phyloP scores from a whole-genome alignment of 2,113 vertebrate species.

The Phasianus colchicus region DNA sequence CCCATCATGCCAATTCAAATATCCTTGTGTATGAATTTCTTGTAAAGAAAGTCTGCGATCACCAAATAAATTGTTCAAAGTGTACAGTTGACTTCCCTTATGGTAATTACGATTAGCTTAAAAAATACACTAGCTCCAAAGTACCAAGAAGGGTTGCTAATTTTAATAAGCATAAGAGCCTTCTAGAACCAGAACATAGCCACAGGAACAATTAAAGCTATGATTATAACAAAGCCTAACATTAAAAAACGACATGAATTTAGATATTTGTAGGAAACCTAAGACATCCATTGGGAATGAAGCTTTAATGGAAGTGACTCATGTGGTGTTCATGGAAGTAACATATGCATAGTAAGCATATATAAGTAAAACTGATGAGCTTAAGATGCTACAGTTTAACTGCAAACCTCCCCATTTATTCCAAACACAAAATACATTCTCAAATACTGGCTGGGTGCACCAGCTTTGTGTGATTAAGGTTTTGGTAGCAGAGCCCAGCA shows the following conservation, averaged over 20 bases:
- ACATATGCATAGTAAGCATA: not conserved
- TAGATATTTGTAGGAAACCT: not conserved
- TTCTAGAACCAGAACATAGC: not conserved
- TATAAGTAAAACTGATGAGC: not conserved
- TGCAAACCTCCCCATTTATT: not conserved
- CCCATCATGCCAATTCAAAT: not conserved
- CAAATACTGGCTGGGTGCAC: not conserved
- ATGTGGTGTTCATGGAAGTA: not conserved
- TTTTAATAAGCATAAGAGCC: not conserved
- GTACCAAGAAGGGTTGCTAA: not conserved
- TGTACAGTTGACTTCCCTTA: not conserved
- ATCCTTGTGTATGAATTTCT: not conserved
- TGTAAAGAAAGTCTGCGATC: not conserved
- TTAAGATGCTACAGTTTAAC: not conserved
- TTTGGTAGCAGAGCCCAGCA: not conserved
- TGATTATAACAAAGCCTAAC: not conserved
- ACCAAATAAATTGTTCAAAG: not conserved
- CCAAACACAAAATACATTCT: not conserved
- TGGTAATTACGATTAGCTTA: not conserved
- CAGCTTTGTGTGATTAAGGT: not conserved
- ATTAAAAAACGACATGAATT: not conserved
- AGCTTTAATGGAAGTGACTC: not conserved
- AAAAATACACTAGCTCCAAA: not conserved
- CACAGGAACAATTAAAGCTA: not conserved
- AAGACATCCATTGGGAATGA: not conserved